A percentile compares a stretch with the other conserved stretches of the same genome.
Conservation (phyloP, 2,113 vertebrate species). For the Sinocyclocheilus anophthalmus region DNA sequence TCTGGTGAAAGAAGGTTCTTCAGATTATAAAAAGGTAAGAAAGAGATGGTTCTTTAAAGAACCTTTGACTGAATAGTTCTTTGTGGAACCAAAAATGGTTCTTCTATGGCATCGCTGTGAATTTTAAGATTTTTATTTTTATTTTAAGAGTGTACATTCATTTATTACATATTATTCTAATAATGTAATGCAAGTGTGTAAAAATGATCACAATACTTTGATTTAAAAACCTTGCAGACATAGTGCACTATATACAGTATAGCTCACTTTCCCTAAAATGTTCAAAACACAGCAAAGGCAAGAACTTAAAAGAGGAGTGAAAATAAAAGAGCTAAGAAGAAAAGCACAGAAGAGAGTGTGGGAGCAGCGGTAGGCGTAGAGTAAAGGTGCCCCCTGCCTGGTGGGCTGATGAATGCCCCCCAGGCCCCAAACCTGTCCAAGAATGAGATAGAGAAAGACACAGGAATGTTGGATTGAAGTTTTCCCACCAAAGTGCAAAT, state of each 20-base stretch:
- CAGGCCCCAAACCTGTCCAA: conserved; percentile 77
- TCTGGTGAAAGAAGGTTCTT: too few species aligned
- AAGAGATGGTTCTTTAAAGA: too few species aligned
- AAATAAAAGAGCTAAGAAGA: conserved; percentile 68
- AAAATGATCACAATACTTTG: not conserved
- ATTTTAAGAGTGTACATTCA: not conserved
- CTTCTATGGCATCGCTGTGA: too few species aligned
- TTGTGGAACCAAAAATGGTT: too few species aligned
- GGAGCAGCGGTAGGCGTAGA: conserved; percentile 70
- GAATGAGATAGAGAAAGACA: conserved; percentile 7
- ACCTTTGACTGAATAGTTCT: too few species aligned
- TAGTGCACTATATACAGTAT: conserved; percentile 56
- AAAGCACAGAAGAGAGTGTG: conserved; percentile 61
- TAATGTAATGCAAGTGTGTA: not conserved
- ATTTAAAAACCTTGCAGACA: conserved; percentile 43
- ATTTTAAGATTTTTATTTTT: too few species aligned
- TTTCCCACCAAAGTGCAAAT: not conserved
- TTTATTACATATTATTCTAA: not conserved
- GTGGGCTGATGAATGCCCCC: conserved; percentile 81
- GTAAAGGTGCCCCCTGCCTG: conserved; percentile 81
- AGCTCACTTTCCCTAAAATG: conserved; percentile 44
- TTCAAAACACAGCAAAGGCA: conserved; percentile 52
- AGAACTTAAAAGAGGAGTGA: conserved; percentile 42
- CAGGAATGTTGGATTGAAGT: not conserved
- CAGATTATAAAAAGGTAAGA: too few species aligned